phyloP scores from a whole-genome alignment of 2,113 vertebrate genomes.

The Oreotrochilus melanogaster region DNA sequence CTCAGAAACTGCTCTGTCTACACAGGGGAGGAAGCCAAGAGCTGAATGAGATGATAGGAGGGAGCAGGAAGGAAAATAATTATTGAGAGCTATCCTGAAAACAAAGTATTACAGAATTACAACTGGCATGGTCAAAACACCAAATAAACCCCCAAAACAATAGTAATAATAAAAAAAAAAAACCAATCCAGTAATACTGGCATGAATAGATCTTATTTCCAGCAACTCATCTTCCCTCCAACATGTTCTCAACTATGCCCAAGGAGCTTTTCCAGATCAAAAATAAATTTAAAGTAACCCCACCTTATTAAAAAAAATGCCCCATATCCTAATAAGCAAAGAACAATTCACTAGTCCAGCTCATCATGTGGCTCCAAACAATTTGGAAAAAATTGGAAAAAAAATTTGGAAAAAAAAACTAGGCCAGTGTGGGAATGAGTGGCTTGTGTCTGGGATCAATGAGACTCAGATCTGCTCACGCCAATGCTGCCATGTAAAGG shows the following conservation, averaged over 20 bases:
- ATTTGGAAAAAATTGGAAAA: too few species aligned
- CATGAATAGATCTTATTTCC: not conserved
- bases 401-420: too few species aligned
- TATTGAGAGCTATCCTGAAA: not conserved
- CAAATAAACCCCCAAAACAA: too few species aligned
- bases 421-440: not conserved
- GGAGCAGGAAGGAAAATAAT: not conserved
- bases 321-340: not conserved
- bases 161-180: accelerated
- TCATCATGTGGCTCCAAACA: not conserved
- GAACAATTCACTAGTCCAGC: not conserved
- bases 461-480: not conserved
- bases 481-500: not conserved
- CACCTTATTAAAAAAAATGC: too few species aligned
- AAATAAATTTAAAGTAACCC: not conserved
- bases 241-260: not conserved
- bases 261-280: not conserved
- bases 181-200: not conserved
- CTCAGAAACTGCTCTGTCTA: not conserved
- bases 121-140: not conserved
- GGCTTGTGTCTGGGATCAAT: not conserved
- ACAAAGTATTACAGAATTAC: not conserved
- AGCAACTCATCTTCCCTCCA: not conserved
- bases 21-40: not conserved
- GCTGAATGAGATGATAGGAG: not conserved